Percentiles rank a stretch among this genome's conserved stretches.
Conservation (phyloP, 2,797 vertebrate genomes). For the Parotocinclus haroldoi region DNA sequence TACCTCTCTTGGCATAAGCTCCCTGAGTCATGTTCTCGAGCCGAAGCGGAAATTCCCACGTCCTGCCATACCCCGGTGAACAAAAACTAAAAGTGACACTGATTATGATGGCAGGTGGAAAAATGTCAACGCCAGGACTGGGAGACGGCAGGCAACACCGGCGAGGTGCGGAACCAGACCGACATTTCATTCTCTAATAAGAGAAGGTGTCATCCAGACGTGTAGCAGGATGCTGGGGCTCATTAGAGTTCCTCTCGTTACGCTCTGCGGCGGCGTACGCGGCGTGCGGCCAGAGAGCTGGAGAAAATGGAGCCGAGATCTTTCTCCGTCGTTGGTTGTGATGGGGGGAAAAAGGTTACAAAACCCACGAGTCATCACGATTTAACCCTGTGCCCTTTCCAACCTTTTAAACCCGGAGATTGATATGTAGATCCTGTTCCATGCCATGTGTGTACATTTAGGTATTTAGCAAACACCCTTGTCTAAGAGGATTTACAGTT, state of each 20-base stretch:
- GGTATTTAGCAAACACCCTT: too few species aligned
- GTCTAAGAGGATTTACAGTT: too few species aligned
- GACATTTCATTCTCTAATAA: constrained; percentile 39
- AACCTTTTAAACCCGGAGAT: too few species aligned
- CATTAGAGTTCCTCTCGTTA: constrained; percentile 31
- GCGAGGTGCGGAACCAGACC: background rate
- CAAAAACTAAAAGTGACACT: constrained; percentile 3
- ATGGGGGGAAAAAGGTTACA: background rate
- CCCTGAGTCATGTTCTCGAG: too few species aligned
- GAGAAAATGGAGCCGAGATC: background rate
- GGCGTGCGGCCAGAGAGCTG: background rate
- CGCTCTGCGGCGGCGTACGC: background rate
- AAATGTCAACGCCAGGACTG: background rate
- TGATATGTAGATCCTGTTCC: too few species aligned
- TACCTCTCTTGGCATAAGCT: too few species aligned
- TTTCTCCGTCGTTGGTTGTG: background rate
- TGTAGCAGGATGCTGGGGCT: constrained; percentile 18
- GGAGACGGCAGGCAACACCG: background rate
- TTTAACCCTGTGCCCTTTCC: too few species aligned
- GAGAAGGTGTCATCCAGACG: constrained; percentile 5
- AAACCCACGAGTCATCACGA: too few species aligned
- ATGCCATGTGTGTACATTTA: too few species aligned
- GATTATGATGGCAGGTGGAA: background rate
- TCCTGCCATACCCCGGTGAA: background rate
- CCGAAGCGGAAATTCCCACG: too few species aligned